phyloP scores from a whole-genome alignment of 2,797 vertebrate genomes.

The Linurgus olivaceus region DNA sequence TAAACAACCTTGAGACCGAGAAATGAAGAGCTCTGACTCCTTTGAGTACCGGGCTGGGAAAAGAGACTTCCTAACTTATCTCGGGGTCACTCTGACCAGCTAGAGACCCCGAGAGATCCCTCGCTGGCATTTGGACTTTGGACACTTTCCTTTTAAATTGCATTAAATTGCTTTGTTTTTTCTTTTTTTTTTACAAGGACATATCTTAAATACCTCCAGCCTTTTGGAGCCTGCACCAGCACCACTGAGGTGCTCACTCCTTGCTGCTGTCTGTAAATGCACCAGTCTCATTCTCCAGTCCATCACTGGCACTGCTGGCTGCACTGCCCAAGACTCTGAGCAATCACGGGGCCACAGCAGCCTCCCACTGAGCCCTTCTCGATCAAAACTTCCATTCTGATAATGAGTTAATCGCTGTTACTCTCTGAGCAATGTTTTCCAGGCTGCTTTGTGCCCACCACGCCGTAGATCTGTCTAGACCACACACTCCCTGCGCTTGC shows the following conservation, averaged over 20 bases:
- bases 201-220: background rate
- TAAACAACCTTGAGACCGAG: too few species aligned
- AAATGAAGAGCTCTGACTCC: too few species aligned
- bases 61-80: too few species aligned
- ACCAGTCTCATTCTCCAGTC: background rate
- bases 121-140: background rate
- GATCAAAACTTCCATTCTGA: constrained; percentile 16
- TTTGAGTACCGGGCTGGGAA: too few species aligned
- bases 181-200: background rate
- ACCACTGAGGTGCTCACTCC: background rate
- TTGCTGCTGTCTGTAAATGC: background rate
- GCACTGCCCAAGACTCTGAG: background rate
- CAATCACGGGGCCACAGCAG: background rate
- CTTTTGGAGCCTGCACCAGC: background rate
- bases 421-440: background rate
- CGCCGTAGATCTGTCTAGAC: constrained; percentile 24
- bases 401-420: background rate
- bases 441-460: background rate
- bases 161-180: background rate
- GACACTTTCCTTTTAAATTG: background rate
- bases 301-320: fast-evolving
- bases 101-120: too few species aligned
- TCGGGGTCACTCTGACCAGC: too few species aligned
- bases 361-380: background rate
- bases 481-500: constrained; percentile 1